Percentiles rank a stretch among this genome's conserved stretches.
phyloP scores from a whole-genome alignment of 2,113 vertebrate species.

The Hippoglossus stenolepis region DNA sequence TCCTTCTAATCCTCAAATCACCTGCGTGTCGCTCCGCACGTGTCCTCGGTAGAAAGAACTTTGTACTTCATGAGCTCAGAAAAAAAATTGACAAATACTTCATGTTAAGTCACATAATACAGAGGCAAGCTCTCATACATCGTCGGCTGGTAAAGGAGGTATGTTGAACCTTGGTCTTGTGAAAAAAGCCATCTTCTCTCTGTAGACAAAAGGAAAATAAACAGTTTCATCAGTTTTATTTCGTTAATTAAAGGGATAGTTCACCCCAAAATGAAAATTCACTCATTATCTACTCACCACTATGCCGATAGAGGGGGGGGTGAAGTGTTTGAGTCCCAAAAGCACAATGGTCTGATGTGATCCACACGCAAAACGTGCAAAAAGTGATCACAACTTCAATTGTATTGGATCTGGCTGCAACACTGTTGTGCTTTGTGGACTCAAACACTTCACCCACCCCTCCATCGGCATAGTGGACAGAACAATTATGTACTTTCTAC shows the following conservation, averaged over 20 bases:
- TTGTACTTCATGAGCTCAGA: conserved; percentile 91
- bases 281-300: too few species aligned
- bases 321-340: too few species aligned
- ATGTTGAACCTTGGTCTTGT: conserved; percentile 98
- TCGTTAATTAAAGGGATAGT: not conserved
- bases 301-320: too few species aligned
- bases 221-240: not conserved
- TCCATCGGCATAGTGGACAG: too few species aligned
- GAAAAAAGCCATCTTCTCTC: conserved; percentile 99
- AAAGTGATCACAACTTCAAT: too few species aligned
- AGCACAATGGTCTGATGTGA: too few species aligned
- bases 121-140: conserved; percentile 89
- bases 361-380: too few species aligned
- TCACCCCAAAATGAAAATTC: too few species aligned
- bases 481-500: not conserved
- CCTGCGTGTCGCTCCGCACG: conserved; percentile 84
- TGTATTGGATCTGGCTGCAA: too few species aligned
- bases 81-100: conserved; percentile 88
- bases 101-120: conserved; percentile 82
- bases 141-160: conserved; percentile 96
- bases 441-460: too few species aligned
- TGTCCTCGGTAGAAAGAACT: conserved; percentile 82
- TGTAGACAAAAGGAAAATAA: conserved; percentile 57
- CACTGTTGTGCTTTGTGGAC: too few species aligned
- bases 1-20: conserved; percentile 84